Conservation (phyloP, 64 coral and sea anemone genomes). For the Montipora capricornis region DNA sequence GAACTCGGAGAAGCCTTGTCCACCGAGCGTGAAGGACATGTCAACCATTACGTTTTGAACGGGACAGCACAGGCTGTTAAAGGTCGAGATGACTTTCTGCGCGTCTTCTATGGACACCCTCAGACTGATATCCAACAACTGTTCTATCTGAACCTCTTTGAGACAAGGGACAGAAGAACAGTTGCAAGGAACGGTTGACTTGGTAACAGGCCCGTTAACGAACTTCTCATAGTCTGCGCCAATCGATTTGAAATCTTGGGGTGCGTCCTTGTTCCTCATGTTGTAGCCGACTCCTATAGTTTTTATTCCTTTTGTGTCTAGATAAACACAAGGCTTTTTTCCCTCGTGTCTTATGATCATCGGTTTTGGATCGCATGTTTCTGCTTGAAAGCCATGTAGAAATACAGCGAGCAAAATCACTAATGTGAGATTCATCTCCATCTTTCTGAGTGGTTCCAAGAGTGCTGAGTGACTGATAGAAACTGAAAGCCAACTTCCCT, state of each 20-base stretch:
- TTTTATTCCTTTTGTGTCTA: constrained; percentile 74
- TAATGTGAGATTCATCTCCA: not conserved
- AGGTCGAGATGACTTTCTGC: constrained; percentile 60
- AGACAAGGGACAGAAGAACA: constrained; percentile 79
- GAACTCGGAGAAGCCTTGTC: constrained; percentile 48
- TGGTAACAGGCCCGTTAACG: constrained; percentile 69
- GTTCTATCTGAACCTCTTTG: constrained; percentile 58
- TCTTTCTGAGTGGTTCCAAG: not conserved
- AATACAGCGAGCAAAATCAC: not conserved
- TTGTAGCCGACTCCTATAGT: constrained; percentile 89
- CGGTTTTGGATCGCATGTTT: constrained; percentile 69
- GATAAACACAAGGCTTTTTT: constrained; percentile 69
- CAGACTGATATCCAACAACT: constrained; percentile 67
- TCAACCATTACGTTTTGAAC: constrained; percentile 93
- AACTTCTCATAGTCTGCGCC: constrained; percentile 87
- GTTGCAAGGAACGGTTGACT: constrained; percentile 46
- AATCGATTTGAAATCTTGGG: constrained; percentile 58
- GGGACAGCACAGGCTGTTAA: constrained; percentile 70
- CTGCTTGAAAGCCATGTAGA: not conserved
- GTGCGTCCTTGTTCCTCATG: constrained; percentile 75
- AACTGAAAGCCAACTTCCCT: not conserved
- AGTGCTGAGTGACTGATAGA: not conserved
- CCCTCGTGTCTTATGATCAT: constrained; percentile 76
- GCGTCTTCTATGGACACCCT: constrained; percentile 71
- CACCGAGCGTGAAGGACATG: constrained; percentile 85